These are phyloP conservation scores for Spea hammondii DNA, from an alignment of 2,797 vertebrate genomes.

Conservation along the genomic window DNA sequence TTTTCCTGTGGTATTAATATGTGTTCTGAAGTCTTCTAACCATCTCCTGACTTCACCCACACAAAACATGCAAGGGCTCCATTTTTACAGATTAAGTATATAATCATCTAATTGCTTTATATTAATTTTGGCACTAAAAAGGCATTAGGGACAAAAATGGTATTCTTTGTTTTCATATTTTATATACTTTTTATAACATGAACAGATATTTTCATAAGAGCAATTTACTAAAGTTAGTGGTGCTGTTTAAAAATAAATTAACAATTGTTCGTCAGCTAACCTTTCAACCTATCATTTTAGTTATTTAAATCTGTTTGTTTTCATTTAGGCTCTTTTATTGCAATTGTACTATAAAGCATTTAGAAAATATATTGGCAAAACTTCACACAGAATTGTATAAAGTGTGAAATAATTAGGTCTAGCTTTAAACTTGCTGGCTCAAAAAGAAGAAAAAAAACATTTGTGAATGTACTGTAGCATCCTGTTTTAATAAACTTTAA, in stretches of 20 bases:
- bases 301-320: conserved; percentile 43
- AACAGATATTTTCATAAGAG: background rate
- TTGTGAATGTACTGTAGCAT: conserved; percentile 36
- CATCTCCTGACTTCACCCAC: too few species aligned
- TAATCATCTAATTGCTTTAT: too few species aligned
- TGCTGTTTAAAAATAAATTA: background rate
- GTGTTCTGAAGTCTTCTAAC: too few species aligned
- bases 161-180: background rate
- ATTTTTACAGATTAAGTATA: too few species aligned
- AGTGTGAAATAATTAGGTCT: conserved; percentile 51
- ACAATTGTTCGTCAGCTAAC: conserved; percentile 28
- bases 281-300: conserved; percentile 31
- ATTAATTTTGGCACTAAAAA: too few species aligned
- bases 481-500: conserved; percentile 54
- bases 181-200: background rate
- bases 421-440: conserved; percentile 38
- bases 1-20: too few species aligned
- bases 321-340: conserved; percentile 36
- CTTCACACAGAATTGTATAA: conserved; percentile 41
- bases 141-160: too few species aligned
- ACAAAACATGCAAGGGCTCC: too few species aligned
- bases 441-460: conserved; percentile 32
- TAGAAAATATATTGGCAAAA: conserved; percentile 28
- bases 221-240: background rate
- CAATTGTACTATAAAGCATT: conserved; percentile 34